Conservation (phyloP, 2,113 vertebrate species). For the Tichodroma muraria region DNA sequence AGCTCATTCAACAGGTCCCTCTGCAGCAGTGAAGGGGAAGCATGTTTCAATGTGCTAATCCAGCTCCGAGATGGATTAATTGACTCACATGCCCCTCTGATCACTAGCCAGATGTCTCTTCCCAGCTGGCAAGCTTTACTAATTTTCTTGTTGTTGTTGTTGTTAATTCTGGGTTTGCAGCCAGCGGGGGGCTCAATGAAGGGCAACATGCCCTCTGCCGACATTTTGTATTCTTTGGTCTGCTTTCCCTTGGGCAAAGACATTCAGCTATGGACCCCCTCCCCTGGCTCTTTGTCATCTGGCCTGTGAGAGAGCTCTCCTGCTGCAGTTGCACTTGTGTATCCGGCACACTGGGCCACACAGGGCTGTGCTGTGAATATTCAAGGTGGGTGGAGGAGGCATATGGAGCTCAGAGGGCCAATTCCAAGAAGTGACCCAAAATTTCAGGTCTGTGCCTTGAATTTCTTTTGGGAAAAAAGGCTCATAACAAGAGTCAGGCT, state of each 20-base stretch:
- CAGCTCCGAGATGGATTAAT: slow-evolving; percentile 49
- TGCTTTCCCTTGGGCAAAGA: slow-evolving; percentile 42
- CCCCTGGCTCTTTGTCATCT: slow-evolving; percentile 26
- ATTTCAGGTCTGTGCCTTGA: background rate
- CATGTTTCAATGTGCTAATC: slow-evolving; percentile 46
- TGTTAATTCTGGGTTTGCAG: slow-evolving; percentile 60
- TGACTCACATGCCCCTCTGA: slow-evolving; percentile 54
- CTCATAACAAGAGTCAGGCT: background rate
- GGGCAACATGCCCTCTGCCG: slow-evolving; percentile 46
- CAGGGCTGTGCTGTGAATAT: background rate
- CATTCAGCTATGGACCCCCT: slow-evolving; percentile 18
- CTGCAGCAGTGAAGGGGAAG: slow-evolving; percentile 51
- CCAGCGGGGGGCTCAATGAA: slow-evolving; percentile 58
- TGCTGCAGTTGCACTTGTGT: background rate
- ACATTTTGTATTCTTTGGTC: slow-evolving; percentile 50
- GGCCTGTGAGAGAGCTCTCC: slow-evolving; percentile 15
- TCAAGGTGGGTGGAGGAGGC: background rate
- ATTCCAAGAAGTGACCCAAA: background rate
- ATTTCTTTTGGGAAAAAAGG: fast-evolving
- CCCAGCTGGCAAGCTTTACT: slow-evolving; percentile 61
- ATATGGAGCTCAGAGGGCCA: too few species aligned
- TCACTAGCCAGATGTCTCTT: slow-evolving; percentile 67
- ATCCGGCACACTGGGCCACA: background rate
- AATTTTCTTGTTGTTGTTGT: slow-evolving; percentile 54
- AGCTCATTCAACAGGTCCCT: slow-evolving; percentile 50